Conservation (phyloP, 2,888 invertebrate genomes). For the Adineta ricciae region DNA sequence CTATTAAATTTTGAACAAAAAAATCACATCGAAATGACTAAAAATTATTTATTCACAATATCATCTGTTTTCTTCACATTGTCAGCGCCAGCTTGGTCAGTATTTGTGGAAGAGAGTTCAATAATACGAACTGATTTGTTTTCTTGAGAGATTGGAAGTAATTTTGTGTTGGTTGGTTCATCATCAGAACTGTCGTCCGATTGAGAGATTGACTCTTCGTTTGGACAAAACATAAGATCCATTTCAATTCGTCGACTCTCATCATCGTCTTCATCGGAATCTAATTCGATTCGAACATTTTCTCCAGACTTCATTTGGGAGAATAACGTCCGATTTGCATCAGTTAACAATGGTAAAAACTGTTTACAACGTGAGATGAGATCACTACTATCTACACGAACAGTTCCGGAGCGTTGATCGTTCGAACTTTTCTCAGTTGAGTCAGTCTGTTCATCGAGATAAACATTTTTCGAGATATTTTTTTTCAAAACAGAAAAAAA, state of each 20-base stretch:
- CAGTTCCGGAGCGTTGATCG: background rate
- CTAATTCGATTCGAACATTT: slow-evolving; percentile 16
- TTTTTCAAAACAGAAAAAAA: background rate
- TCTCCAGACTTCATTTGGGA: background rate
- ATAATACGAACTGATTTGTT: background rate
- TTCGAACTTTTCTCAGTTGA: background rate
- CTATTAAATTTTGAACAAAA: background rate
- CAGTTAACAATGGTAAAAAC: slow-evolving; percentile 3
- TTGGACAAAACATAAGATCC: slow-evolving; percentile 19
- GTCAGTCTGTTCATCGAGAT: background rate
- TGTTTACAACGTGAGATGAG: slow-evolving; percentile 2
- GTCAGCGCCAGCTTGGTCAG: background rate
- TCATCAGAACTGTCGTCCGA: background rate
- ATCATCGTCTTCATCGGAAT: background rate
- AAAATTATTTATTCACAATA: background rate
- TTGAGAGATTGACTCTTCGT: background rate
- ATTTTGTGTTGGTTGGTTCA: background rate
- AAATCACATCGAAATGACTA: background rate
- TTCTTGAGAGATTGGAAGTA: background rate
- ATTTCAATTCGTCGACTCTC: background rate
- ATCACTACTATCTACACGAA: background rate
- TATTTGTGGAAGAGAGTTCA: background rate
- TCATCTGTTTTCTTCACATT: background rate
- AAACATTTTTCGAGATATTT: background rate
- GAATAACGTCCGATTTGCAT: background rate